Evolutionary conservation across 30 jellyfish, hydroid and myxozoan species (phyloP), one percentile per base, ranked within the genome.

Genomic region (Rhopilema esculentum): DNA sequence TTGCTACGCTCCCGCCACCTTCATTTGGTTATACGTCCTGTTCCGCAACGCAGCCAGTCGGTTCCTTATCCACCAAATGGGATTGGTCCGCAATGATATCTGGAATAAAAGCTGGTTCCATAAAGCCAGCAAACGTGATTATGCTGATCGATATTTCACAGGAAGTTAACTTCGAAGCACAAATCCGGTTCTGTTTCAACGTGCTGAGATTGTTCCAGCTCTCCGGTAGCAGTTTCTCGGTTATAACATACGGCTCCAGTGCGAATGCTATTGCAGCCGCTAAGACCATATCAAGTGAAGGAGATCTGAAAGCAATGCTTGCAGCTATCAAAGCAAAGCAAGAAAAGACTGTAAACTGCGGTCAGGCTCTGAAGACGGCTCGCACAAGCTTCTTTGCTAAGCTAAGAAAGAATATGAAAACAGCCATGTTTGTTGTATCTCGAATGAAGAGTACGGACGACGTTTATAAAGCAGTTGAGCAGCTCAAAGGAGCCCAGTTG

Each of bases 1-100:
- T 48, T 32, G 97, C 99, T 4, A 76, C 97, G 25, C 82, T 96
- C n/a, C 97, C 98, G 17, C 98, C 98, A 12, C 97, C 99, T 27
- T 71, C 98, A 62, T 82, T 79, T 40, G 83, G 96, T 57, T 81
- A 69, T 82, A 31, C 88, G 18, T 92, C 98, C 32, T 87, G 99
- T 87, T 91, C 99, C 1, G 95, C 98, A 0, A 62, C 96, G 0
- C 97, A 89, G 80, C 88, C 98, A 19, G 52, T 91, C 53, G 95
- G 97, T 20, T 48, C 80, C n/a, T 69, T 96, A 16, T 97, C 93
- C 52, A 89, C 90, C 67, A 52, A 77, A 28, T 96, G 99, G 99
- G 97, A 87, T 26, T 96, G 99, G 99, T 49, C 91, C 40, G 76
- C 66, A 68, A 4, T 91, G 81, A 53, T 91, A 18, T 40, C 91